Evolutionary conservation across 2,888 invertebrate species (phyloP), one percentile per base, ranked within the genome.

Genomic region (Creontiades dilutus): DNA sequence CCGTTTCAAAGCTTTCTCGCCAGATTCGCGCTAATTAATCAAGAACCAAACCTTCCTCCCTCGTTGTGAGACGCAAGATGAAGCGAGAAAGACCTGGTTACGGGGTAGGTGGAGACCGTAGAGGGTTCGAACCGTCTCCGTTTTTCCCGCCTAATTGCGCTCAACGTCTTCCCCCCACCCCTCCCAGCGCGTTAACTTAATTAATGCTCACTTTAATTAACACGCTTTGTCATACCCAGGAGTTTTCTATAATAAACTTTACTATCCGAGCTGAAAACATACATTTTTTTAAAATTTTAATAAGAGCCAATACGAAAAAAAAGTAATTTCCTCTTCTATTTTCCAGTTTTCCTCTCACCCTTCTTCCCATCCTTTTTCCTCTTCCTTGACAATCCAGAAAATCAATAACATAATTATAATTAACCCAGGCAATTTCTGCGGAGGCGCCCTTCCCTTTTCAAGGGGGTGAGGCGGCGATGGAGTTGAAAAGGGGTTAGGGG

Each of bases 321-420:
- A 91, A 91, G 91, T 90, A 91, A 91, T 91, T 91, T 90, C 89
- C 90, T 86, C 81, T 81, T 80, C 81, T 46, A 82, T 80, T 80
- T 80, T 80, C 80, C 80, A 80, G 19, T 80, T 48, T 19, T 55
- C 46, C 52, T 78, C 48, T 78, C 7, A 2, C 37, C 37, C 46
- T 61, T 14, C 84, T 46, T 85, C 57, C 14, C 28, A 12, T 13
- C n/a, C 12, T n/a, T n/a, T 46, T 52, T 52, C 28, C 78, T 88
- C 80, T 78, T 61, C 27, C 86, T 88, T 89, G 90, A 91, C 91
- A 90, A 89, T 91, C 91, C 90, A 89, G 90, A 90, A 88, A 91
- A 91, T 91, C 91, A 91, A 91, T 91, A 91, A 91, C 91, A 91
- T 91, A 91, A 91, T 91, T 91, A 91, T 91, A 91, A 91, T 91